Conservation (phyloP, 1,140 invertebrate genomes). For the Oryzaephilus surinamensis region DNA sequence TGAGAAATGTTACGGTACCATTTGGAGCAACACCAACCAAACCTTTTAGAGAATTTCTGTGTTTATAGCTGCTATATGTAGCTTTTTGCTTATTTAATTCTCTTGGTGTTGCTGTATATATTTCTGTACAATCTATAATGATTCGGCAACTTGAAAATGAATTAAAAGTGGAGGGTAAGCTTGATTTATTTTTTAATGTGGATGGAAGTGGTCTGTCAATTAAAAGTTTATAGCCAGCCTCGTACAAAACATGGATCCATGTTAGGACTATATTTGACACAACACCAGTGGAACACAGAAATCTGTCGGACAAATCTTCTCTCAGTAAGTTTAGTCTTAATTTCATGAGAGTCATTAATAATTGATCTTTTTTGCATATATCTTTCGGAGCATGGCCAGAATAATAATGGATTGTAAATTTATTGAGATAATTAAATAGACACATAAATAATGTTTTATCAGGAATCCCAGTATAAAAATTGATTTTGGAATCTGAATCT, state of each 20-base stretch:
- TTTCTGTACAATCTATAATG: slow-evolving; percentile 18
- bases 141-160: slow-evolving; percentile 18
- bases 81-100: slow-evolving; percentile 12
- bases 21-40: slow-evolving; percentile 19
- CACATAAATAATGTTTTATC: slow-evolving; percentile 2
- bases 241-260: slow-evolving; percentile 4
- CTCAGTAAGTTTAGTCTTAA: slow-evolving; percentile 8
- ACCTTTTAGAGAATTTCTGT: slow-evolving; percentile 14
- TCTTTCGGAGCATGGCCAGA: not conserved
- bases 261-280: not conserved
- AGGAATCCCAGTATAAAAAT: slow-evolving; percentile 9
- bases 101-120: slow-evolving; percentile 6
- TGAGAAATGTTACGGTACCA: slow-evolving; percentile 19
- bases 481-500: slow-evolving; percentile 1
- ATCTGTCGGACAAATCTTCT: slow-evolving; percentile 9
- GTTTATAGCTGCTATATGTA: slow-evolving; percentile 18
- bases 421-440: slow-evolving; percentile 5
- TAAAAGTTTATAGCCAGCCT: slow-evolving; percentile 6
- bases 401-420: slow-evolving; percentile 9
- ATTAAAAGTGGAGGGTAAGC: slow-evolving; percentile 14
- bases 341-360: slow-evolving; percentile 13
- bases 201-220: slow-evolving; percentile 8
- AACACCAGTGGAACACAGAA: no score
- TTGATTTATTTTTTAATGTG: slow-evolving; percentile 4
- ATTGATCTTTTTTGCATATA: slow-evolving; percentile 8